Conservation (phyloP, 2,797 vertebrate genomes). For the Cygnus olor region DNA sequence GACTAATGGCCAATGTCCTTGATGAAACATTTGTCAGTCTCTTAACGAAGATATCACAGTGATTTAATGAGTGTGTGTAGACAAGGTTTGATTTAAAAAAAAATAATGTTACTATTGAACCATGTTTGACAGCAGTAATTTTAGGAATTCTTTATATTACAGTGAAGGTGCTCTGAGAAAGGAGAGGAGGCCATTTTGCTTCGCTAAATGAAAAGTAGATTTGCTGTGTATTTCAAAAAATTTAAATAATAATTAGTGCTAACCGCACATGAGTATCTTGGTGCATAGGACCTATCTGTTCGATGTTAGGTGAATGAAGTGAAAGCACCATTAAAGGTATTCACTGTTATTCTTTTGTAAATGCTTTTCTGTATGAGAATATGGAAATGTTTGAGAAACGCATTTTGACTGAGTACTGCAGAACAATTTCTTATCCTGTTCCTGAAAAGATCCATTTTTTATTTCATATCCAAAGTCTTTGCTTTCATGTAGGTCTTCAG, state of each 20-base stretch:
- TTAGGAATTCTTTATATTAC: neutral
- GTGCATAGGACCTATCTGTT: constrained; percentile 28
- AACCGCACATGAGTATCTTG: neutral
- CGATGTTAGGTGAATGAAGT: neutral
- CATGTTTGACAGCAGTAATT: neutral
- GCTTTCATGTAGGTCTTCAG: neutral
- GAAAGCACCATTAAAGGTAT: neutral
- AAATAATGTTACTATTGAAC: neutral
- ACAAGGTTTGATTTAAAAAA: neutral
- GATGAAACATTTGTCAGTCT: neutral
- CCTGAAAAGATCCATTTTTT: neutral
- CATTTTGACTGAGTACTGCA: neutral
- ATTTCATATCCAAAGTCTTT: neutral
- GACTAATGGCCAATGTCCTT: neutral
- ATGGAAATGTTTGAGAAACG: neutral
- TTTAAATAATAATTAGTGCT: constrained; percentile 46
- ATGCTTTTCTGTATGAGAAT: neutral
- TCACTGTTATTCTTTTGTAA: neutral
- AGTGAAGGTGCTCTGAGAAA: neutral
- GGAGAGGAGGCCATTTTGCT: constrained; percentile 77
- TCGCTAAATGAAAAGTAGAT: neutral
- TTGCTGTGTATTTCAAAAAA: neutral
- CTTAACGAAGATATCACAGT: neutral
- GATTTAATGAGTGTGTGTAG: neutral
- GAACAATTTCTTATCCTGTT: neutral